Percentiles rank a stretch among this genome's conserved stretches.
Evolutionary conservation across 2,113 vertebrate species (phyloP).

Genomic region (Mobula birostris): DNA sequence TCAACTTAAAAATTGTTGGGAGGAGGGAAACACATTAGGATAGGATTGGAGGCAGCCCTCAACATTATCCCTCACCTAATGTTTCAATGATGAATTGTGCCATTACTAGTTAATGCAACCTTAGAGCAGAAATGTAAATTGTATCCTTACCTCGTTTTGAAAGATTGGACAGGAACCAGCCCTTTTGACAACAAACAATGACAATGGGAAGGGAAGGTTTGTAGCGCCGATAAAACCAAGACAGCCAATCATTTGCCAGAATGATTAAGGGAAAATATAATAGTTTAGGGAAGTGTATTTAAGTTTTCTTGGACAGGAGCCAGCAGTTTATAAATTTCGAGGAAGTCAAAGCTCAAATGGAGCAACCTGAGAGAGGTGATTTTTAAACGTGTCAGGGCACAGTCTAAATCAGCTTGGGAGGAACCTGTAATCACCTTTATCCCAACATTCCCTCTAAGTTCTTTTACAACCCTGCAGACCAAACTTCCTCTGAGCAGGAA

Average conservation of each 20-base stretch:
- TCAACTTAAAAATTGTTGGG: too few species aligned
- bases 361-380: neutral
- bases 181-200: neutral
- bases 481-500: too few species aligned
- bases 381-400: neutral
- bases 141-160: too few species aligned
- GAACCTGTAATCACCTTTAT: neutral
- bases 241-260: neutral
- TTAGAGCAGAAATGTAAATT: too few species aligned
- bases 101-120: too few species aligned
- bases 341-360: neutral
- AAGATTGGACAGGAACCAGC: neutral
- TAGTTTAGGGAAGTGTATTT: constrained; percentile 9
- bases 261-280: constrained; percentile 6
- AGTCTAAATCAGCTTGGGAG: neutral
- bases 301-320: neutral
- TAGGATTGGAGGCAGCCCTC: too few species aligned
- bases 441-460: too few species aligned
- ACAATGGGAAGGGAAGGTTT: neutral
- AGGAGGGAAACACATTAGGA: too few species aligned
- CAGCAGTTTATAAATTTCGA: neutral
- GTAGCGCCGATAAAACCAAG: neutral
- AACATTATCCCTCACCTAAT: too few species aligned
- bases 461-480: too few species aligned
- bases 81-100: too few species aligned